These are phyloP conservation scores for Ericerus pela DNA, from an alignment of 1,140 invertebrate genomes.

Conservation along the genomic window DNA sequence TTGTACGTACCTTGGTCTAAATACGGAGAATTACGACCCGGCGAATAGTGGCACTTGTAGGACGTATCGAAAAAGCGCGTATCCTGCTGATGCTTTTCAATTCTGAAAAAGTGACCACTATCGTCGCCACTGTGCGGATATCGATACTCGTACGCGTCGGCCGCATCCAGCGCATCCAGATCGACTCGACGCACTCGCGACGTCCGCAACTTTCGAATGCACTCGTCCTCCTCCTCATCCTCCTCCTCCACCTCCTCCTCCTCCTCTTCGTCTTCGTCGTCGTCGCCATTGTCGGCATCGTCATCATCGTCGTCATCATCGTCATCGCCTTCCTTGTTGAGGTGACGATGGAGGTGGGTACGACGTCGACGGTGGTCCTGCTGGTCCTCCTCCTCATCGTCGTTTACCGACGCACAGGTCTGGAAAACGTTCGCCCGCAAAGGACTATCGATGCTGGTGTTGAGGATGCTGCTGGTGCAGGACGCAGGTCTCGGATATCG, in stretches of 20 bases:
- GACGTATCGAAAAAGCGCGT: too few relatives aligned
- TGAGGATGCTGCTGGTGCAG: background rate
- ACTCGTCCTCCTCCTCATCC: too few relatives aligned
- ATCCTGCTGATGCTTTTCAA: background rate
- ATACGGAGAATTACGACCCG: conserved; percentile 18
- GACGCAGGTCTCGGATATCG: conserved; percentile 17
- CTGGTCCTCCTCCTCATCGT: background rate
- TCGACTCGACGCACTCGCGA: too few relatives aligned
- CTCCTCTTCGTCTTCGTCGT: too few relatives aligned
- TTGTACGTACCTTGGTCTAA: conserved; percentile 15
- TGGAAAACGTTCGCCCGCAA: background rate
- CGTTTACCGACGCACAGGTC: background rate
- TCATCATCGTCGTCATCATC: too few relatives aligned
- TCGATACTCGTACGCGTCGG: background rate
- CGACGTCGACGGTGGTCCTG: background rate
- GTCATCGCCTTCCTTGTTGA: too few relatives aligned
- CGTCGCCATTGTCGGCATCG: too few relatives aligned
- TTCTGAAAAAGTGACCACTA: background rate
- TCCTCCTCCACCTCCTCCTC: too few relatives aligned
- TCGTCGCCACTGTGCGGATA: background rate
- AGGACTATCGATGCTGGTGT: background rate
- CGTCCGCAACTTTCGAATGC: too few relatives aligned
- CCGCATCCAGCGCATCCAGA: background rate
- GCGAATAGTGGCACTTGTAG: too few relatives aligned
- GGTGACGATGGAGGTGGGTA: background rate